phyloP scores from a whole-genome alignment of 2,797 vertebrate species.

The Phyllotis vaccarum region DNA sequence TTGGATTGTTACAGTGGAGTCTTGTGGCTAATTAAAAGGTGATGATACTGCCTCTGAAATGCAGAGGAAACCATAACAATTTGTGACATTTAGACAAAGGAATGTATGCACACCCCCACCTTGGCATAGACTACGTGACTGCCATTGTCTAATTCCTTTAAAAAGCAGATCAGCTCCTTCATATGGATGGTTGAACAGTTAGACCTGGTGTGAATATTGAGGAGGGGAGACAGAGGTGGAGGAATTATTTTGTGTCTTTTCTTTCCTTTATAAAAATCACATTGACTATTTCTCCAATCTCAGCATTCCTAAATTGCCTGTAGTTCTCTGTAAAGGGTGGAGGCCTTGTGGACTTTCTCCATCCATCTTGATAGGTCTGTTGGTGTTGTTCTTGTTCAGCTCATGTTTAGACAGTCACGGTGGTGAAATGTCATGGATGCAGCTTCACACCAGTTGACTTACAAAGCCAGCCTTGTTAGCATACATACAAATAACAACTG shows the following conservation, averaged over 20 bases:
- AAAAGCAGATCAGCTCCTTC: slow-evolving; percentile 41
- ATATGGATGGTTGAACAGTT: neutral
- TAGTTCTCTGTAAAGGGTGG: neutral
- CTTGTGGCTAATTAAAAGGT: slow-evolving; percentile 73
- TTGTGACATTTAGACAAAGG: slow-evolving; percentile 73
- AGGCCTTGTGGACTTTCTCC: neutral
- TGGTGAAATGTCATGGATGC: neutral
- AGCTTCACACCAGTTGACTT: neutral
- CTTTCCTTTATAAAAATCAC: neutral
- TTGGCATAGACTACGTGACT: neutral
- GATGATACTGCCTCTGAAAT: slow-evolving; percentile 41
- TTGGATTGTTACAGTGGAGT: slow-evolving; percentile 61
- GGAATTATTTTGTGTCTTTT: neutral
- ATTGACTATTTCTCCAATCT: neutral
- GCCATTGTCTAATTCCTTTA: slow-evolving; percentile 63
- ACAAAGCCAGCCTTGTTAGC: neutral
- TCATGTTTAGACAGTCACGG: neutral
- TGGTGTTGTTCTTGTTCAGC: neutral
- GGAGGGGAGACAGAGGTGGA: neutral
- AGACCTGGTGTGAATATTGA: neutral
- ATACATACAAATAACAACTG: neutral
- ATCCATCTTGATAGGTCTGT: neutral
- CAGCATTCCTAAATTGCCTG: neutral
- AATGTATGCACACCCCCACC: neutral
- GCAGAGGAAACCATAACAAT: slow-evolving; percentile 49